Base-by-base conservation (phyloP, 37 sponge, comb jelly and placozoan species). In the Sycon ciliatum region DNA sequence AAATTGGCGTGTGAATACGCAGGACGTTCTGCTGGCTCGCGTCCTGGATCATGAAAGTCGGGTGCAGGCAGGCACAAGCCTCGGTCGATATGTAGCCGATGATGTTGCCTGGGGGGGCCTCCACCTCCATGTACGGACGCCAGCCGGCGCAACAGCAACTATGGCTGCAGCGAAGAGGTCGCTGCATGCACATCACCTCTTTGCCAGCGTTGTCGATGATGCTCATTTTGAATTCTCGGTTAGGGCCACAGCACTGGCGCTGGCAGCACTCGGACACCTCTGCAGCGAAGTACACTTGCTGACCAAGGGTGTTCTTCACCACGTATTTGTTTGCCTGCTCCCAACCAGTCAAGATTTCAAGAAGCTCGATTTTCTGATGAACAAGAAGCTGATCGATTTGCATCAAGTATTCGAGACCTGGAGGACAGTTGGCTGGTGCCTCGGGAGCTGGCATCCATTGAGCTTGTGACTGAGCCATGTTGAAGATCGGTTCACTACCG, bases 311-410 rank as follows among this genome's bases (percentile, higher is more conserved):
- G 71, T 93, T 93, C 39, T 93, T 77, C 57, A 93, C 56, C 26
- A 74, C 73, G 67, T 93, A 93, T 35, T 81, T 86, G 79, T 93
- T 93, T 38, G 80, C 78, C n/a, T 84, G 86, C 72, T 93, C 95
- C 73, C 73, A 93, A 1, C 82, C 82, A 65, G 95, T 86, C 20
- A 93, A 27, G 2, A 89, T 34, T 37, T 93, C 95, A 36, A 89
- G 72, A 2, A 93, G 66, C 76, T 93, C 95, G 20, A 93, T 65
- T 56, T 86, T 84, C 66, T 93, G 95, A 55, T 93, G 79, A 20
- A 93, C 87, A 1, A 93, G 80, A 34, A 93, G 67, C 68, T 93
- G 95, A 74, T 93, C 95, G 13, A 93, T 69, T 68, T 93, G 95
- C 16, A 85, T 86, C 29, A 93, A 82, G 69, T 93, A 93, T 58